Evolutionary conservation across 2,888 invertebrate genomes (phyloP), one percentile per base, ranked within the genome.

Genomic region (Cotesia congregata): DNA sequence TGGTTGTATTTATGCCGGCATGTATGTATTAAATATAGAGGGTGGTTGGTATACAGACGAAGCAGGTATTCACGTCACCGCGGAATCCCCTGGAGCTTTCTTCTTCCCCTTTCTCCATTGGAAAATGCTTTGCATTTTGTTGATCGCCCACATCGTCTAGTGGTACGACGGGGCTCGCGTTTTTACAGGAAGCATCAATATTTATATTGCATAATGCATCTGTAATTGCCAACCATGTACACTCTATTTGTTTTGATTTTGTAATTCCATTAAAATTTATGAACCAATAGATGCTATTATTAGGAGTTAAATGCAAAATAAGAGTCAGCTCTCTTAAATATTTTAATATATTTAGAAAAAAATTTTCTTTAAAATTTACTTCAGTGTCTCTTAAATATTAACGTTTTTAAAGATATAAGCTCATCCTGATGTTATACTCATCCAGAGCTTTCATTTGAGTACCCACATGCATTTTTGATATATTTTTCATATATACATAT

Each of bases 191-290:
- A 88, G 85, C 89, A 89, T 89, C 88, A 88, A 89, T 89, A 89
- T 89, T 89, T 89, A 89, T 89, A 87, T 86, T 86, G 88, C 88
- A 88, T 89, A 89, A 89, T 89, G 87, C 87, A 88, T 88, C 86
- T 85, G 85, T 88, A 87, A 88, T 89, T 89, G 87, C 86, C 87
- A 85, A 86, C 86, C 50, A 50, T 87, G 86, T 87, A 87, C 87
- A 87, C 87, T 88, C 87, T 88, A 89, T 89, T 89, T 89, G 88
- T 88, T 88, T 86, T 86, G 87, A 88, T 88, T 88, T 86, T 88
- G 88, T 88, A 87, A 88, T 86, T 84, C 84, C 88, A 88, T 88
- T 88, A 89, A 89, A 88, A 89, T 89, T 87, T 88, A 88, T 88
- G 88, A 88, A 87, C 86, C 85, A 82, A 84, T 85, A 82, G 50